Evolutionary conservation across 2,113 vertebrate species (phyloP).

Genomic region (Struthidea cinerea): DNA sequence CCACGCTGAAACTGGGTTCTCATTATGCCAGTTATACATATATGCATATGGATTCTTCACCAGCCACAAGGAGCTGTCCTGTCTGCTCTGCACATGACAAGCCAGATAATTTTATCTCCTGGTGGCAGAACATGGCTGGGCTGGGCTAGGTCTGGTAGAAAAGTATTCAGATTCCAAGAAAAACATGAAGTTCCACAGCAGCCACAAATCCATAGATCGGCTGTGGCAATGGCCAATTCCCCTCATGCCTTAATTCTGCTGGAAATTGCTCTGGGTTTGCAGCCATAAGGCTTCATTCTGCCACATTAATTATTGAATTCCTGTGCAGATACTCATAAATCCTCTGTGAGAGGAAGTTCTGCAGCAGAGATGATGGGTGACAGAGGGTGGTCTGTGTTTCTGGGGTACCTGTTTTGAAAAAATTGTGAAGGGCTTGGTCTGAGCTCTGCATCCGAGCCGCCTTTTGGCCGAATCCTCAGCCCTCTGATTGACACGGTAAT

Average conservation of each 20-base stretch:
- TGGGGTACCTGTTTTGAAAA: not conserved
- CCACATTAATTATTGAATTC: not conserved
- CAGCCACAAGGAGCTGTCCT: not conserved
- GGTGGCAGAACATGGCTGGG: not conserved
- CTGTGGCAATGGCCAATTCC: not conserved
- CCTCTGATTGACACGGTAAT: not conserved
- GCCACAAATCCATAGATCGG: not conserved
- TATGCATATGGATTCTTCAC: not conserved
- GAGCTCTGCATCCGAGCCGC: not conserved
- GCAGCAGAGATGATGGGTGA: not conserved
- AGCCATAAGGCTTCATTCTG: not conserved
- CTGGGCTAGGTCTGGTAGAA: not conserved
- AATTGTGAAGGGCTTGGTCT: not conserved
- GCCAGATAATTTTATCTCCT: not conserved
- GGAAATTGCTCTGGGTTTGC: not conserved
- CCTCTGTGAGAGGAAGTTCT: not conserved
- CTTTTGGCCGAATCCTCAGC: not conserved
- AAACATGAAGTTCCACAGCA: not conserved
- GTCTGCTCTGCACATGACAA: not conserved
- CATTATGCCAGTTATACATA: not conserved
- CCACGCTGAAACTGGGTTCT: not conserved
- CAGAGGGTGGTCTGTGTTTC: not conserved
- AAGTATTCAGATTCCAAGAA: not conserved
- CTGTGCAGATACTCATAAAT: not conserved
- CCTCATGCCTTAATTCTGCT: not conserved